phyloP scores from a whole-genome alignment of 2,888 invertebrate genomes.

The Polyommatus iphigenia region DNA sequence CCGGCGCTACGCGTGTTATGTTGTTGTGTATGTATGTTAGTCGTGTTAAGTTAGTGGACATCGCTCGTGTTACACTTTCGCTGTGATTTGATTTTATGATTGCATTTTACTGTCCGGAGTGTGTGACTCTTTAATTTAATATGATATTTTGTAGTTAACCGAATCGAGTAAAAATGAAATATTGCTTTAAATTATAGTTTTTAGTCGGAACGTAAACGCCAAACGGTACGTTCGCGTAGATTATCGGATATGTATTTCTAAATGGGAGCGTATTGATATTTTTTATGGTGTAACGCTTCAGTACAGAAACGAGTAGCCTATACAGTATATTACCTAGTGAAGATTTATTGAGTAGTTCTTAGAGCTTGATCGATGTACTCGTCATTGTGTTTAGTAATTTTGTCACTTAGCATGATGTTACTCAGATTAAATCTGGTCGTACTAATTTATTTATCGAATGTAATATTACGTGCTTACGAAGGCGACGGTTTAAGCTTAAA shows the following conservation, averaged over 20 bases:
- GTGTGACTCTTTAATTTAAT: constrained; percentile 45
- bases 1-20: constrained; percentile 39
- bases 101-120: constrained; percentile 68
- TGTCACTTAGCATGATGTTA: constrained; percentile 72
- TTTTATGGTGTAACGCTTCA: constrained; percentile 70
- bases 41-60: constrained; percentile 76
- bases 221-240: constrained; percentile 39
- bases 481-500: constrained; percentile 5
- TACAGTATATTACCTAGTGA: constrained; percentile 62
- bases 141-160: constrained; percentile 41
- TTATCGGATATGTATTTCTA: constrained; percentile 40
- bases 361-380: constrained; percentile 78
- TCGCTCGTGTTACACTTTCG: constrained; percentile 70
- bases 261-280: constrained; percentile 49
- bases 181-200: constrained; percentile 41
- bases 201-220: constrained; percentile 42
- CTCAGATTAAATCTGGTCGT: constrained; percentile 62
- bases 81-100: constrained; percentile 75
- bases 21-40: constrained; percentile 48
- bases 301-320: constrained; percentile 72
- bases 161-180: constrained; percentile 38
- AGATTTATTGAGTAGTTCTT: constrained; percentile 68
- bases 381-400: constrained; percentile 78
- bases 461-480: constrained; percentile 26
- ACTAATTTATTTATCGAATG: constrained; percentile 47